Percentiles rank a stretch among this genome's conserved stretches.
phyloP scores from a whole-genome alignment of 2,797 vertebrate genomes.

The Danionella dracula region DNA sequence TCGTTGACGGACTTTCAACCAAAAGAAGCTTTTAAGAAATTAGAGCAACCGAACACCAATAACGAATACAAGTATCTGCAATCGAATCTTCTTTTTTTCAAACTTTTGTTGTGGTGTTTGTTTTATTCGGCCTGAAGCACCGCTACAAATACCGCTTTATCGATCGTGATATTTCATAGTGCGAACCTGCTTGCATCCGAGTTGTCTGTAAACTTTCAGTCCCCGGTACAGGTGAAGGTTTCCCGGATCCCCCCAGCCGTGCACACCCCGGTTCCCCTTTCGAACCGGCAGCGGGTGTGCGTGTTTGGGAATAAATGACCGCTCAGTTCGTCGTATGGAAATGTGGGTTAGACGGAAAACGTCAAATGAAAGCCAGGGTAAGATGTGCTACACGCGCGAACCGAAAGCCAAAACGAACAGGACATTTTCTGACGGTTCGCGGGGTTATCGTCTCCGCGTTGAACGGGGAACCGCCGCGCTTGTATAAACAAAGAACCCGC shows the following conservation, averaged over 20 bases:
- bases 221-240: too few relatives aligned
- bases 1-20: not conserved
- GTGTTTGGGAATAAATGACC: not conserved
- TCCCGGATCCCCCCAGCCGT: too few relatives aligned
- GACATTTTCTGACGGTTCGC: too few relatives aligned
- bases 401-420: too few relatives aligned
- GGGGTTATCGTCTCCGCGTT: not conserved
- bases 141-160: not conserved
- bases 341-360: not conserved
- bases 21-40: not conserved
- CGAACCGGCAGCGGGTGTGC: not conserved
- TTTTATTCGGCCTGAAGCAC: too few relatives aligned
- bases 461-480: slow-evolving; percentile 52
- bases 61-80: too few relatives aligned
- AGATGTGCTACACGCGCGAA: too few relatives aligned
- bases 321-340: not conserved
- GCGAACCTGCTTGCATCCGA: not conserved
- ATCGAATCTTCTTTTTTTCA: too few relatives aligned
- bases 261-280: too few relatives aligned
- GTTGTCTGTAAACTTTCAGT: slow-evolving; percentile 18
- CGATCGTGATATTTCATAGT: not conserved
- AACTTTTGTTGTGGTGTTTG: too few relatives aligned
- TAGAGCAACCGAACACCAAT: too few relatives aligned
- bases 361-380: not conserved
- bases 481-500: slow-evolving; percentile 74